A percentile compares a stretch with the other conserved stretches of the same genome.
Evolutionary conservation across 2,113 vertebrate genomes (phyloP).

Genomic region (Oryzias celebensis): DNA sequence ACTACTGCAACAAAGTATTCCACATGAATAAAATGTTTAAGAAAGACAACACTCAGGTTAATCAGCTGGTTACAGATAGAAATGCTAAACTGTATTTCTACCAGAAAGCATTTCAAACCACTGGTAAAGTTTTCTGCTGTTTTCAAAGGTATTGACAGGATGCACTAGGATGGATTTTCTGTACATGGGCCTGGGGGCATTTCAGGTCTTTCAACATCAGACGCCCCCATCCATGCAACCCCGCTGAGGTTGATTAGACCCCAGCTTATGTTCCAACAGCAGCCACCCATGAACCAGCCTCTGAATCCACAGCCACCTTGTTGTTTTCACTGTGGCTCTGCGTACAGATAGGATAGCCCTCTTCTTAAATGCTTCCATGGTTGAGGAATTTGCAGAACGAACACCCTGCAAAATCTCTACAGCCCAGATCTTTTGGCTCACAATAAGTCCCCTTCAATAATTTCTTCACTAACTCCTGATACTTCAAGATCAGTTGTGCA

Average conservation of each 20-base stretch:
- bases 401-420: too few species aligned
- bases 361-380: background rate
- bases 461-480: background rate
- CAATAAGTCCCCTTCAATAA: background rate
- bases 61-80: too few species aligned
- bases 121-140: too few species aligned
- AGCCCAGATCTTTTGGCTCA: background rate
- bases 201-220: background rate
- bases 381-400: background rate
- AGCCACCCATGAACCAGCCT: background rate
- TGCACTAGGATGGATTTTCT: background rate
- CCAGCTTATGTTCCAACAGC: background rate
- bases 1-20: too few species aligned
- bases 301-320: constrained; percentile 7
- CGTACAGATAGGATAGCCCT: background rate
- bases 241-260: background rate
- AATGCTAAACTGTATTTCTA: too few species aligned
- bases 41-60: too few species aligned
- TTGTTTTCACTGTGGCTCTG: constrained; percentile 1
- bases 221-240: background rate
- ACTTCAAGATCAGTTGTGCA: background rate
- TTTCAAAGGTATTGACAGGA: too few species aligned
- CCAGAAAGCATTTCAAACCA: too few species aligned
- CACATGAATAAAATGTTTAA: too few species aligned
- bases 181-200: background rate